A percentile compares a stretch with the other conserved stretches of the same genome.
phyloP scores from a whole-genome alignment of 1,140 invertebrate species.

The Lordiphosa clarofinis region DNA sequence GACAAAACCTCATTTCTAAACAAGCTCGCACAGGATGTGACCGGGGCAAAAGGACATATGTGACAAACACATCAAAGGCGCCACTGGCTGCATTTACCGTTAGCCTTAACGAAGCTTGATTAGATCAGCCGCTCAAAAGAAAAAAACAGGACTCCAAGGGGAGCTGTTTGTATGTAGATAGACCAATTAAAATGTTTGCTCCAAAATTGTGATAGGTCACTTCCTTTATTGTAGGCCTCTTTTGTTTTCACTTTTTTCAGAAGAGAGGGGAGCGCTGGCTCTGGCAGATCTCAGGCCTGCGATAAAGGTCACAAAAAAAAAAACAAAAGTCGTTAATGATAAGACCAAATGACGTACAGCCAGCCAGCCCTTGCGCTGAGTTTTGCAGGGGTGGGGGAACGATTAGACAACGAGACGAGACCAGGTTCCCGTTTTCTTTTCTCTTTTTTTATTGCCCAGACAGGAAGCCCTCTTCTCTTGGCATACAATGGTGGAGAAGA shows the following conservation, averaged over 20 bases:
- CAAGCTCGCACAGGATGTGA: conserved; percentile 46
- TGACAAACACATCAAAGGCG: conserved; percentile 53
- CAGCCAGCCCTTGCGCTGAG: conserved; percentile 17
- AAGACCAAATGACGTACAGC: conserved; percentile 68
- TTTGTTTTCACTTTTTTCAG: conserved; percentile 56
- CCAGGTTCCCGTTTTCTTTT: conserved; percentile 38
- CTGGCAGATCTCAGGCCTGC: conserved; percentile 45
- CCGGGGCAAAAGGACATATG: conserved; percentile 33
- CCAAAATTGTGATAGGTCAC: conserved; percentile 60
- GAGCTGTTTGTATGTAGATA: conserved; percentile 4
- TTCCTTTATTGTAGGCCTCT: conserved; percentile 40
- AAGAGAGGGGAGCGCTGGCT: conserved; percentile 9
- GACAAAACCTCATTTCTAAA: conserved; percentile 56
- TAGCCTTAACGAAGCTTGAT: conserved; percentile 58
- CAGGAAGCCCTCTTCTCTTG: conserved; percentile 61
- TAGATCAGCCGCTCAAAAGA: conserved; percentile 39
- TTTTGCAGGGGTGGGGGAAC: conserved; percentile 27
- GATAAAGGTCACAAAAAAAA: conserved; percentile 36
- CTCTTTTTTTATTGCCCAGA: conserved; percentile 48
- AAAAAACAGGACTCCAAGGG: conserved; percentile 3
- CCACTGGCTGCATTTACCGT: conserved; percentile 52
- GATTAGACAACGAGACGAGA: conserved; percentile 31
- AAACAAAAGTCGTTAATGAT: conserved; percentile 74
- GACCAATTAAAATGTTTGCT: conserved; percentile 73
- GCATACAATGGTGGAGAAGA: conserved; percentile 52